Base-by-base conservation (phyloP, 1,140 invertebrate species). In the Drosophila saltans region DNA sequence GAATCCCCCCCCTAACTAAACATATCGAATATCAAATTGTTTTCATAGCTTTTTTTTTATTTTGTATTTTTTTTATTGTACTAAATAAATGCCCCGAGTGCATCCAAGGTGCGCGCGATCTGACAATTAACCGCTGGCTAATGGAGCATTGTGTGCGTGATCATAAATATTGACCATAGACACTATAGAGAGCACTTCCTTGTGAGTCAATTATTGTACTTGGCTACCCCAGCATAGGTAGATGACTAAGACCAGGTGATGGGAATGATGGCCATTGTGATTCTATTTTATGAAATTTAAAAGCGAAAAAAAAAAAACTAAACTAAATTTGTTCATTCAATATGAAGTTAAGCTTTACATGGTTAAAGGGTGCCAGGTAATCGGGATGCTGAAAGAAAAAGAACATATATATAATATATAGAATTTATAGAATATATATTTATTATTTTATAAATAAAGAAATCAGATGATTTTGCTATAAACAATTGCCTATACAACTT, bases 121-220 rank as follows among this genome's bases (percentile, higher is more conserved):
- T 26, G 33, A 56, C 81, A 84, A 84, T 85, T 74, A 85, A 58
- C 63, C 64, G 64, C 59, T 67, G 57, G 58, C 55, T 81, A 85
- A 88, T 82, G 72, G 75, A 73, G 80, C 72, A 86, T 76, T 81
- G 82, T 81, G 74, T 72, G 67, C 57, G 69, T 63, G 64, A 61
- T 84, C 81, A 83, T 83, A 83, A 81, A 86, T 77, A 77, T 62
- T 59, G 68, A 75, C 48, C 72, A 64, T 41, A 41, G 36, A 28
- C 45, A 52, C 30, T 28, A 36, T 30, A 58, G 33, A 16, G 41
- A 65, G 40, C 58, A 79, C 80, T 82, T 82, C 80, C 80, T 82
- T 82, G 66, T 82, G 64, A 56, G 24, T 48, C n/a, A 70, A 52
- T 52, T 52, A 4, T 26, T 52, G 45, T 52, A 26, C 45, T 52